These are phyloP conservation scores for Paratilapia polleni DNA, from an alignment of 2,113 vertebrate species.

Conservation along the genomic window DNA sequence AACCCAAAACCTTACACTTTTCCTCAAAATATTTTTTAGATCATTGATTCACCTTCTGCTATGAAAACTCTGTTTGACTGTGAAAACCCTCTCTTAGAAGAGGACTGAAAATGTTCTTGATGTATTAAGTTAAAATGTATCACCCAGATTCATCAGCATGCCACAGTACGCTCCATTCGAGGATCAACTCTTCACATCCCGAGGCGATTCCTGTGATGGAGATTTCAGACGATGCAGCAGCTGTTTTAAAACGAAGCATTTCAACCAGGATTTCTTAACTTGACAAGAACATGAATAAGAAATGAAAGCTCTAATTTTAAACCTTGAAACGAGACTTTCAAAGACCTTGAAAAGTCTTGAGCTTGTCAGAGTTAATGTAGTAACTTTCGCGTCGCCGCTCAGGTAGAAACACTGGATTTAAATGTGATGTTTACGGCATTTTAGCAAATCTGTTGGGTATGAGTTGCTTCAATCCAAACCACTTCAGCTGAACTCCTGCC, in stretches of 20 bases:
- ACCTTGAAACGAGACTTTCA: background rate
- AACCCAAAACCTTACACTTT: background rate
- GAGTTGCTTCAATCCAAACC: background rate
- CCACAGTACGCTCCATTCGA: background rate
- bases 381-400: background rate
- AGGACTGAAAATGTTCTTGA: background rate
- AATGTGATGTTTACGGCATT: background rate
- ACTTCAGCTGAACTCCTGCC: background rate
- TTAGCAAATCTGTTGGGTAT: background rate
- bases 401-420: background rate
- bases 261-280: constrained; percentile 1
- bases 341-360: background rate
- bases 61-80: background rate
- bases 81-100: background rate
- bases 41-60: background rate
- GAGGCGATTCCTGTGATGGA: constrained; percentile 16
- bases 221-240: constrained; percentile 10
- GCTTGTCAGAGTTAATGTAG: background rate
- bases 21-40: background rate
- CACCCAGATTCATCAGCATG: constrained; percentile 6
- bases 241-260: constrained; percentile 4
- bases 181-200: background rate
- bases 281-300: constrained; percentile 28
- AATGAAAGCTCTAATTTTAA: background rate
- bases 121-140: background rate